A percentile compares a stretch with the other conserved stretches of the same genome.
Evolutionary conservation across 2,113 vertebrate genomes (phyloP).

Genomic region (Xenus cinereus): DNA sequence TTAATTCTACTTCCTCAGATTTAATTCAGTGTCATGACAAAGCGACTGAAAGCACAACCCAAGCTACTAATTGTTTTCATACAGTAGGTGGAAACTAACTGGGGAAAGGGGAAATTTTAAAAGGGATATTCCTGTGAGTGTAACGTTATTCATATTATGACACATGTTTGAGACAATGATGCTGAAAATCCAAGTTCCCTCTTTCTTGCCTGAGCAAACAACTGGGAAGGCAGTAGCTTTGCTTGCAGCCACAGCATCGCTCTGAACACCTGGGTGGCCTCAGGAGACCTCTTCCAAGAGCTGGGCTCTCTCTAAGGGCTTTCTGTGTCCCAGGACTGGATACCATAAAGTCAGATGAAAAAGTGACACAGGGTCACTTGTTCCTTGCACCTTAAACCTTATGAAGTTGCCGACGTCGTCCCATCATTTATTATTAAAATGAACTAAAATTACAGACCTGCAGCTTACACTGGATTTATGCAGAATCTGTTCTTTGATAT

Average conservation of each 20-base stretch:
- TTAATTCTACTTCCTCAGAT: not conserved
- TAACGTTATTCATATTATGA: not conserved
- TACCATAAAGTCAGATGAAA: not conserved
- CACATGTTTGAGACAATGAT: not conserved
- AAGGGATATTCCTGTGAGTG: not conserved
- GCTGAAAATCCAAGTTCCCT: not conserved
- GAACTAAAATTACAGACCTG: not conserved
- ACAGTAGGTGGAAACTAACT: not conserved
- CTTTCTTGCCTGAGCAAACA: not conserved
- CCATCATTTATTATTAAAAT: not conserved
- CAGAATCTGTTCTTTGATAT: not conserved
- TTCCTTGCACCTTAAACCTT: not conserved
- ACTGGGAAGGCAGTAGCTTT: not conserved
- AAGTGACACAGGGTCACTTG: not conserved
- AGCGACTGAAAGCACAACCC: not conserved
- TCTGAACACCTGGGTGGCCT: not conserved
- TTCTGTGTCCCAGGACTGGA: not conserved
- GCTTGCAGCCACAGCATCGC: not conserved
- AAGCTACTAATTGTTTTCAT: not conserved
- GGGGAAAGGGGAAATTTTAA: not conserved
- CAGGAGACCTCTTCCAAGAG: not conserved
- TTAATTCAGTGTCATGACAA: not conserved
- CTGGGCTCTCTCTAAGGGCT: not conserved
- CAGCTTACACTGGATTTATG: not conserved
- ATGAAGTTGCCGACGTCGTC: not conserved